phyloP scores from a whole-genome alignment of 1,140 invertebrate species.

The Drosophila pseudoananassae region DNA sequence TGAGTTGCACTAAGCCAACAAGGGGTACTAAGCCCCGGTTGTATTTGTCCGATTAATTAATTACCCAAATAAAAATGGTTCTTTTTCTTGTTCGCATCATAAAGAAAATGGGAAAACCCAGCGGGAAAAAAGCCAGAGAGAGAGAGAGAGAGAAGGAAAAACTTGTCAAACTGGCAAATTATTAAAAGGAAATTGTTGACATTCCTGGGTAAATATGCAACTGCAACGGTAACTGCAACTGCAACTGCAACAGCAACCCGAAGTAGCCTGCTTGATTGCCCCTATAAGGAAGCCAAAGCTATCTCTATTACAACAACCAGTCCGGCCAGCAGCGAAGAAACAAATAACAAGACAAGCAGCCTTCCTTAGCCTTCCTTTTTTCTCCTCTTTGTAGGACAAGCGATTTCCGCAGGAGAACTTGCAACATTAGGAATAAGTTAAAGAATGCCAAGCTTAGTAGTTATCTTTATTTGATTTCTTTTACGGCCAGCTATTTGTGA shows the following conservation, averaged over 20 bases:
- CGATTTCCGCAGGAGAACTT: conserved; percentile 67
- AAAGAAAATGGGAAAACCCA: conserved; percentile 2
- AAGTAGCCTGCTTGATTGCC: conserved; percentile 77
- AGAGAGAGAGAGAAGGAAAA: conserved; percentile 22
- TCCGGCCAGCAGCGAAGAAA: conserved; percentile 29
- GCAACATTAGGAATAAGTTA: conserved; percentile 48
- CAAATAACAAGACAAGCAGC: conserved; percentile 59
- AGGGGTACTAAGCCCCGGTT: conserved; percentile 12
- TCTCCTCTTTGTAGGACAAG: conserved; percentile 60
- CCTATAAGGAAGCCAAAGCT: conserved; percentile 78
- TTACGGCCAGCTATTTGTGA: conserved; percentile 10
- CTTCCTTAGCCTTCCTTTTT: conserved; percentile 22
- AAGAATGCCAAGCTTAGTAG: conserved; percentile 43
- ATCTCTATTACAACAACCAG: conserved; percentile 75
- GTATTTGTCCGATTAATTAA: conserved; percentile 70
- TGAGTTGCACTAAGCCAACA: conserved; percentile 39
- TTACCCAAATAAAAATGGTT: conserved; percentile 38
- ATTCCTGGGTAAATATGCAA: conserved; percentile 79
- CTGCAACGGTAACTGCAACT: conserved; percentile 78
- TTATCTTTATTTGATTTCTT: conserved; percentile 76
- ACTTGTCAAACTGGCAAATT: conserved; percentile 72
- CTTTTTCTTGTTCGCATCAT: conserved; percentile 36
- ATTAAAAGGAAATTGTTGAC: conserved; percentile 82
- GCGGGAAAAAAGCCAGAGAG: neutral
- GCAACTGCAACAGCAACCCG: conserved; percentile 62